phyloP scores from a whole-genome alignment of 2,113 vertebrate genomes.

The Thinocorus orbignyianus region DNA sequence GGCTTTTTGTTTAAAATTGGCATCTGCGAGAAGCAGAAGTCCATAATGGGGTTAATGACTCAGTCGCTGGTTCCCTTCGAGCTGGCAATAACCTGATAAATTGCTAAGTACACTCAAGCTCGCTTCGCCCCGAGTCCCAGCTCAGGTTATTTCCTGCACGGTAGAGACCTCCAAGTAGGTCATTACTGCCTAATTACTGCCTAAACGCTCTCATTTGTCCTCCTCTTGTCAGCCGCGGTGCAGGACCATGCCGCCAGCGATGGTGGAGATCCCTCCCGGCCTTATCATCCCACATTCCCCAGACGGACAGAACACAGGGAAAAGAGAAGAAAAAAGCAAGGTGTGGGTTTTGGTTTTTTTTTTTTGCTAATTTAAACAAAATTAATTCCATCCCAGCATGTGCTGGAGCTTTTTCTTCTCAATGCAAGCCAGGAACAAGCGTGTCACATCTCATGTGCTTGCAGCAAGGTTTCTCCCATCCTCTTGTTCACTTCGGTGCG shows the following conservation, averaged over 20 bases:
- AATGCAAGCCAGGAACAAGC: background rate
- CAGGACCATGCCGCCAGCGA: rapidly evolving
- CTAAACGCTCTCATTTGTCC: slow-evolving; percentile 73
- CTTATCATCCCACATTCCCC: background rate
- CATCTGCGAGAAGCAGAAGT: background rate
- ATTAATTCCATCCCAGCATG: background rate
- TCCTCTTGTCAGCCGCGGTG: background rate
- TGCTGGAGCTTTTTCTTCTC: background rate
- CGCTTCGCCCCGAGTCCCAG: background rate
- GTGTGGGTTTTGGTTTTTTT: too few relatives aligned
- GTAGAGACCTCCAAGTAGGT: slow-evolving; percentile 23
- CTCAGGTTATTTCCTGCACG: slow-evolving; percentile 15
- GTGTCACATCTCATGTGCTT: rapidly evolving
- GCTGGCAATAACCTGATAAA: slow-evolving; percentile 37
- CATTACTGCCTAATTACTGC: slow-evolving; percentile 73
- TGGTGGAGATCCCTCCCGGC: background rate
- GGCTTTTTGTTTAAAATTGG: background rate
- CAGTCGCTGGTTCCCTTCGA: background rate
- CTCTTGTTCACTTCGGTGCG: background rate
- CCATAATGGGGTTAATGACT: slow-evolving; percentile 33
- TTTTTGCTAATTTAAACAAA: background rate
- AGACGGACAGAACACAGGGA: background rate
- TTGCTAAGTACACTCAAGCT: background rate
- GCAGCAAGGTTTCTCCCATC: background rate
- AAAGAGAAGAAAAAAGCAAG: background rate